A percentile compares a stretch with the other conserved stretches of the same genome.
These are phyloP conservation scores for Brenthis ino DNA, from an alignment of 2,888 invertebrate species.

Conservation along the genomic window DNA sequence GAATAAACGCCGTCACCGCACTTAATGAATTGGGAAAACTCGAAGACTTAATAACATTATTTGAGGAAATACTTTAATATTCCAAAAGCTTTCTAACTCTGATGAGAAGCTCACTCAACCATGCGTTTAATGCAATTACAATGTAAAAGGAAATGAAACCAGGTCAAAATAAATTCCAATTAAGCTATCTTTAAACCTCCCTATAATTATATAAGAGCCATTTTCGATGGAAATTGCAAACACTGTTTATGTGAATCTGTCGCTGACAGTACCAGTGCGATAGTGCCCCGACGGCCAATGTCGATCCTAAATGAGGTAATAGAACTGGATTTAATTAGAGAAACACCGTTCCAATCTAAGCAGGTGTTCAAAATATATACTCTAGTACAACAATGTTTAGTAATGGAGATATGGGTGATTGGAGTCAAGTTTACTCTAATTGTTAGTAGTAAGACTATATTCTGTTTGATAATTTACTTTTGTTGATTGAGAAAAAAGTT, in stretches of 20 bases:
- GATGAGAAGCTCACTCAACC: conserved; percentile 36
- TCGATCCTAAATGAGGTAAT: conserved; percentile 47
- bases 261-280: conserved; percentile 44
- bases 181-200: conserved; percentile 28
- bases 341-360: conserved; percentile 35
- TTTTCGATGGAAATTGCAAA: conserved; percentile 38
- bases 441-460: too few species aligned
- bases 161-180: conserved; percentile 34
- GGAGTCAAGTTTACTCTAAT: background rate
- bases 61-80: conserved; percentile 37
- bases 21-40: conserved; percentile 31
- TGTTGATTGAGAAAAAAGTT: too few species aligned
- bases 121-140: conserved; percentile 38
- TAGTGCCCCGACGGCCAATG: conserved; percentile 42
- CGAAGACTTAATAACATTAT: conserved; percentile 30
- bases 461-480: too few species aligned
- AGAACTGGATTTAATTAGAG: conserved; percentile 46
- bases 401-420: conserved; percentile 1
- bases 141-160: conserved; percentile 36
- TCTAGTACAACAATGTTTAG: background rate
- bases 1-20: conserved; percentile 9
- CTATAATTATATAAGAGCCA: conserved; percentile 43
- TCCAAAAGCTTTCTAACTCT: conserved; percentile 36
- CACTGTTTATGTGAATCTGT: conserved; percentile 47
- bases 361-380: conserved; percentile 39